Conservation (phyloP, 2,113 vertebrate species). For the Jaculus jaculus region DNA sequence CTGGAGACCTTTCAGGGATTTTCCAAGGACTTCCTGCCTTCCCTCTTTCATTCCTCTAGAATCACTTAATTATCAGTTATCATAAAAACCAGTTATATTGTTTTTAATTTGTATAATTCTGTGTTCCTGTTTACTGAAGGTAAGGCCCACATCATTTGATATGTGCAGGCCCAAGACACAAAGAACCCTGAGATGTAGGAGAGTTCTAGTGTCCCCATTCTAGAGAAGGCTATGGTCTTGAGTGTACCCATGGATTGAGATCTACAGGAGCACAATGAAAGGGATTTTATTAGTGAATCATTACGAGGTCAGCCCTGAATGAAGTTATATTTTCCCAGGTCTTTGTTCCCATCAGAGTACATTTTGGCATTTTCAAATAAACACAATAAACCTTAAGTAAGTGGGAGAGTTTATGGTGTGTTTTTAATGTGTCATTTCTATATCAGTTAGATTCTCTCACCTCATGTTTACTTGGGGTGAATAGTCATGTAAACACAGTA, state of each 20-base stretch:
- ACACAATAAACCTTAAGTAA: background rate
- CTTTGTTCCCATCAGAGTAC: background rate
- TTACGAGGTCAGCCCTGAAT: background rate
- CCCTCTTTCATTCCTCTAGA: background rate
- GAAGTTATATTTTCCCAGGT: background rate
- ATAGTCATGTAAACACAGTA: background rate
- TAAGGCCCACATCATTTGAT: background rate
- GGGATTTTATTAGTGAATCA: background rate
- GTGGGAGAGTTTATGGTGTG: background rate
- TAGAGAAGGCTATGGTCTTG: background rate
- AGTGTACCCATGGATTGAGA: background rate
- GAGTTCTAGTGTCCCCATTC: fast-evolving
- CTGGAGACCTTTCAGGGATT: background rate
- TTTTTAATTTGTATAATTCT: background rate
- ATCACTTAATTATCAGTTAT: fast-evolving
- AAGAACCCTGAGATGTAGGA: too few relatives aligned
- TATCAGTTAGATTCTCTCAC: too few relatives aligned
- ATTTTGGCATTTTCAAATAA: background rate
- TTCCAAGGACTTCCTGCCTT: background rate
- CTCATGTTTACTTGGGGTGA: background rate
- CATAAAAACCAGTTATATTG: background rate
- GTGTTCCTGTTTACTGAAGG: background rate
- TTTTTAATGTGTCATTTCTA: fast-evolving
- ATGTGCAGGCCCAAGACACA: fast-evolving
- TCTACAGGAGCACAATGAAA: background rate